These are phyloP conservation scores for Drosophila subpulchrella DNA, from an alignment of 1,140 invertebrate species.

Conservation along the genomic window DNA sequence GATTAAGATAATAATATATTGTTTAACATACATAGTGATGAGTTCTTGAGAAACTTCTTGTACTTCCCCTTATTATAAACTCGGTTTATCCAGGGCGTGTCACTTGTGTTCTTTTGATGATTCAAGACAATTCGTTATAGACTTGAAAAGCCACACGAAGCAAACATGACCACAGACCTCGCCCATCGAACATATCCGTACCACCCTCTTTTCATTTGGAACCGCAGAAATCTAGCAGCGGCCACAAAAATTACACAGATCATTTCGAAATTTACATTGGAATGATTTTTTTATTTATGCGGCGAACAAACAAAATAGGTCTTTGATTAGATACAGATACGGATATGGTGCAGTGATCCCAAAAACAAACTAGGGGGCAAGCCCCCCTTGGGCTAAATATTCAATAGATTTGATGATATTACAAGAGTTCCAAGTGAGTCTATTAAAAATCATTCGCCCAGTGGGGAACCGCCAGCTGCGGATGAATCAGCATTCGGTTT, in stretches of 20 bases:
- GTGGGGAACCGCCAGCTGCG: slow-evolving; percentile 46
- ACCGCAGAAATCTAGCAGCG: slow-evolving; percentile 26
- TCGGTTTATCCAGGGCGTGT: background rate
- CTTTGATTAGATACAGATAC: slow-evolving; percentile 61
- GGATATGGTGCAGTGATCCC: slow-evolving; percentile 21
- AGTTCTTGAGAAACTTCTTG: background rate
- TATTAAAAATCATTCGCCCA: slow-evolving; percentile 46
- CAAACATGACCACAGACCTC: slow-evolving; percentile 43
- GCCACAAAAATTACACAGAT: slow-evolving; percentile 61
- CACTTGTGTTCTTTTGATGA: slow-evolving; percentile 6
- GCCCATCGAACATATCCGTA: slow-evolving; percentile 38
- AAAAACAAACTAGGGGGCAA: slow-evolving; percentile 18
- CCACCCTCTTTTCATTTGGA: slow-evolving; percentile 2
- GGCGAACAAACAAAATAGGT: slow-evolving; percentile 30
- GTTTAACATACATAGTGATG: background rate
- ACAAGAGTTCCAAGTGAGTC: slow-evolving; percentile 45
- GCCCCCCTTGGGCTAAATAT: slow-evolving; percentile 29
- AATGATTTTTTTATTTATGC: slow-evolving; percentile 67
- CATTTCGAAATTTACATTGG: slow-evolving; percentile 77
- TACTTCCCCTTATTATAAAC: background rate
- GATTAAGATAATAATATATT: background rate
- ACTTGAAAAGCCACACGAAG: slow-evolving; percentile 11
- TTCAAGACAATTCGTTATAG: slow-evolving; percentile 14
- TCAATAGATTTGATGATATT: slow-evolving; percentile 39
- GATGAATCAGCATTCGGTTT: slow-evolving; percentile 59